phyloP scores from a whole-genome alignment of 2,888 invertebrate species.

The Lomographa bimaculata region DNA sequence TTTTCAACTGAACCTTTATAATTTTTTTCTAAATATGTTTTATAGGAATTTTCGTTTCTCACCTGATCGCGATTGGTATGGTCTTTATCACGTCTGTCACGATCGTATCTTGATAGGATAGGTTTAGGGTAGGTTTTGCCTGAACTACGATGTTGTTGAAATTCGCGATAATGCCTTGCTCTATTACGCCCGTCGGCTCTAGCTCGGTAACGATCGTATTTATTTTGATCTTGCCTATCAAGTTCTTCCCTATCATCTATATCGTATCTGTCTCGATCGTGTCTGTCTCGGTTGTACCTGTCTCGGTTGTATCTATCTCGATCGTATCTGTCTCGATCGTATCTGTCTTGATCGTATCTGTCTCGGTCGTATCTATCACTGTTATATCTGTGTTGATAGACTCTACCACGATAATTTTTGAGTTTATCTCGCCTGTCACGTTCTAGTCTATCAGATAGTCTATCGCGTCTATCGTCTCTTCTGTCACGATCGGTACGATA shows the following conservation, averaged over 20 bases:
- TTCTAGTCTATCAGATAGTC: not conserved
- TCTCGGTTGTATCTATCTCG: slow-evolving; percentile 8
- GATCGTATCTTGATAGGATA: not conserved
- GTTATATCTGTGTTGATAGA: not conserved
- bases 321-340: slow-evolving; percentile 11
- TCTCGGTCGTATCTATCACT: slow-evolving; percentile 13
- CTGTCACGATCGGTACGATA: too few relatives aligned
- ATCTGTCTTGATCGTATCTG: not conserved
- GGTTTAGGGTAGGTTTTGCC: too few relatives aligned
- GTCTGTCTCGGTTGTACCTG: slow-evolving; percentile 10
- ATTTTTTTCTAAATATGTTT: slow-evolving; percentile 3
- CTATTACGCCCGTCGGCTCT: too few relatives aligned
- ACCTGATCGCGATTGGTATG: not conserved
- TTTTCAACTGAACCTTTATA: slow-evolving; percentile 1
- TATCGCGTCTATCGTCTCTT: too few relatives aligned
- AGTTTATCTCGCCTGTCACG: slow-evolving; percentile 1
- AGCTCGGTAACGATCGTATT: too few relatives aligned
- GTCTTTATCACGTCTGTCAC: slow-evolving; percentile 2
- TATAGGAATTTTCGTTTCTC: too few relatives aligned
- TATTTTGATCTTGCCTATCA: too few relatives aligned
- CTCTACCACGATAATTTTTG: slow-evolving; percentile 8
- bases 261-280: slow-evolving; percentile 14
- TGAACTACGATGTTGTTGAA: too few relatives aligned
- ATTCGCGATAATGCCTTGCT: too few relatives aligned
- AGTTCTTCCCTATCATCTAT: not conserved